Percentiles rank a stretch among this genome's conserved stretches.
phyloP scores from a whole-genome alignment of 2,797 vertebrate species.

The Peromyscus attwateri region DNA sequence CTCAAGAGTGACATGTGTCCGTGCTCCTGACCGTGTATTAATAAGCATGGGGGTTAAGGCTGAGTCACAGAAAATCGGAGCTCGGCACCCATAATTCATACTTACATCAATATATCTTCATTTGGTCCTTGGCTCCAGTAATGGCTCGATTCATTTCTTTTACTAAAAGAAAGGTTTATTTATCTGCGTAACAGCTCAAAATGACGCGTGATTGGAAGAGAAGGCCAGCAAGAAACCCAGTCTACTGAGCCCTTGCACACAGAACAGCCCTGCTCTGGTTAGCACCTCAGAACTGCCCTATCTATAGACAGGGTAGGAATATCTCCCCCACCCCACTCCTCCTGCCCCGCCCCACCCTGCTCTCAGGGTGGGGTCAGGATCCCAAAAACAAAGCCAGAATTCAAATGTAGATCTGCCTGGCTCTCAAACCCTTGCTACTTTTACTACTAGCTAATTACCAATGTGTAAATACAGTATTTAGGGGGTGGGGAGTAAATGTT shows the following conservation, averaged over 20 bases:
- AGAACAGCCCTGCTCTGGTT: background rate
- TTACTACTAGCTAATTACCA: slow-evolving; percentile 34
- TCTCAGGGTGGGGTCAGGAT: background rate
- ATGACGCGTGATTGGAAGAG: background rate
- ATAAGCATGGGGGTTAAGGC: background rate
- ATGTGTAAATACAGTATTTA: slow-evolving; percentile 11
- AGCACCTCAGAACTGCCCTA: slow-evolving; percentile 1
- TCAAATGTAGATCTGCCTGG: background rate
- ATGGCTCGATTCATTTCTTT: slow-evolving; percentile 36
- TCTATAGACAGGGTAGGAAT: background rate
- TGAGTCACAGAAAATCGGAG: slow-evolving; percentile 16
- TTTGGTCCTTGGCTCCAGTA: background rate
- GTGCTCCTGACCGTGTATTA: background rate
- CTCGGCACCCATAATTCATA: background rate
- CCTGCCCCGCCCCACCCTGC: background rate
- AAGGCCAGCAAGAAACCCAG: background rate
- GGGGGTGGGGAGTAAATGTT: background rate
- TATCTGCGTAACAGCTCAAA: background rate
- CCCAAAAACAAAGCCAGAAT: background rate
- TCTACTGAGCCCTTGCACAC: background rate
- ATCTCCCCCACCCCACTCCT: background rate
- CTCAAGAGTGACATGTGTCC: background rate
- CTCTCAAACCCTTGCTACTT: slow-evolving; percentile 17
- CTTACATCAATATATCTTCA: background rate
- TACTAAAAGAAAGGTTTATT: slow-evolving; percentile 9